Conservation (phyloP, 2,797 vertebrate genomes). For the Apodemus agrarius region DNA sequence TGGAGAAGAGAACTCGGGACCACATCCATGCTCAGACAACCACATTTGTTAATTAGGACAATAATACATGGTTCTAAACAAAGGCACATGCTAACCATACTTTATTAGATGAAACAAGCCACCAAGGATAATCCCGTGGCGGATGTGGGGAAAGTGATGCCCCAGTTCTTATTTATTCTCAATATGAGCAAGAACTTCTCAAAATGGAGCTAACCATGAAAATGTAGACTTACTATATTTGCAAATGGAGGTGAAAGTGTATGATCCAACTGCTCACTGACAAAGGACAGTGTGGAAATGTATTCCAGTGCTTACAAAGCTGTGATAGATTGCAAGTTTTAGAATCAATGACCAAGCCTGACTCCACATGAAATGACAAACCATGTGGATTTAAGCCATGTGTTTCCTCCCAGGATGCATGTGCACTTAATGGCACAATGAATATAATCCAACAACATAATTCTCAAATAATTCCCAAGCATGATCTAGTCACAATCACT, state of each 20-base stretch:
- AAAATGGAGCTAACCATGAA: not conserved
- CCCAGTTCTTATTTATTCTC: not conserved
- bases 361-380: not conserved
- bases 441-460: not conserved
- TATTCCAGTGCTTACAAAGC: not conserved
- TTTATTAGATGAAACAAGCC: conserved; percentile 13
- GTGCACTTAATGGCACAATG: not conserved
- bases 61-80: not conserved
- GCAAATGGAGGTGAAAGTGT: not conserved
- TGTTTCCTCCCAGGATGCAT: not conserved
- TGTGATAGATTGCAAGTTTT: not conserved
- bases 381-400: not conserved
- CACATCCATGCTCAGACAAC: not conserved
- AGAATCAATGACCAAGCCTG: not conserved
- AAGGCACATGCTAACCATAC: not conserved
- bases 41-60: not conserved
- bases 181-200: not conserved
- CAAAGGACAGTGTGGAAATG: not conserved
- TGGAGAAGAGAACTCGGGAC: not conserved
- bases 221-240: not conserved
- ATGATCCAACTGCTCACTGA: not conserved
- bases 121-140: not conserved
- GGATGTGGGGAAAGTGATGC: not conserved
- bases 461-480: not conserved
- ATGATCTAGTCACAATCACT: not conserved